Evolutionary conservation across 2,113 vertebrate species (phyloP).

Genomic region (Thinocorus orbignyianus): DNA sequence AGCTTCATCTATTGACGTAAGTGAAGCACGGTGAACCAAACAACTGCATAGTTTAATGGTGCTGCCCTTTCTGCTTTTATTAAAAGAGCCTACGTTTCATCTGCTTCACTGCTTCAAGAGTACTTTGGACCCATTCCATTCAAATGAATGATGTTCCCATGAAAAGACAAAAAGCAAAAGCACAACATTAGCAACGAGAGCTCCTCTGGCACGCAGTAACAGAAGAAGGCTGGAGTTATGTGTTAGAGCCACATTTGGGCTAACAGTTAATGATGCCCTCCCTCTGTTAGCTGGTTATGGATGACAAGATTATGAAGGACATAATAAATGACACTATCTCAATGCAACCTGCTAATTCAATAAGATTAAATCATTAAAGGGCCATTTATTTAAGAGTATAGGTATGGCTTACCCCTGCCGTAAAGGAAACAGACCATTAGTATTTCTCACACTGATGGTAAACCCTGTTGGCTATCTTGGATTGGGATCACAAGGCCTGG

Average conservation of each 20-base stretch:
- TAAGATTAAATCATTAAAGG: background rate
- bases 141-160: background rate
- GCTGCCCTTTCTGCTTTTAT: background rate
- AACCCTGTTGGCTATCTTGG: background rate
- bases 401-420: background rate
- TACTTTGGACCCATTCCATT: background rate
- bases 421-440: background rate
- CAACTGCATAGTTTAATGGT: background rate
- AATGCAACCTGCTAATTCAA: background rate
- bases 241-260: constrained; percentile 7
- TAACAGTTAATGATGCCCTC: constrained; percentile 35
- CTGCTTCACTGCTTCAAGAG: background rate
- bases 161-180: background rate
- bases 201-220: background rate
- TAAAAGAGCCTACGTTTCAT: constrained; percentile 11
- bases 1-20: background rate
- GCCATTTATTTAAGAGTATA: background rate
- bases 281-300: constrained; percentile 18
- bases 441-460: background rate
- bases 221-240: background rate
- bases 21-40: background rate
- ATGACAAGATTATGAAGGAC: constrained; percentile 51
- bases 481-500: background rate
- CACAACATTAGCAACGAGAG: background rate
- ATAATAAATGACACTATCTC: background rate